Evolutionary conservation across 2,888 invertebrate species (phyloP), one percentile per base, ranked within the genome.

Genomic region (Sminthurinus aureus): DNA sequence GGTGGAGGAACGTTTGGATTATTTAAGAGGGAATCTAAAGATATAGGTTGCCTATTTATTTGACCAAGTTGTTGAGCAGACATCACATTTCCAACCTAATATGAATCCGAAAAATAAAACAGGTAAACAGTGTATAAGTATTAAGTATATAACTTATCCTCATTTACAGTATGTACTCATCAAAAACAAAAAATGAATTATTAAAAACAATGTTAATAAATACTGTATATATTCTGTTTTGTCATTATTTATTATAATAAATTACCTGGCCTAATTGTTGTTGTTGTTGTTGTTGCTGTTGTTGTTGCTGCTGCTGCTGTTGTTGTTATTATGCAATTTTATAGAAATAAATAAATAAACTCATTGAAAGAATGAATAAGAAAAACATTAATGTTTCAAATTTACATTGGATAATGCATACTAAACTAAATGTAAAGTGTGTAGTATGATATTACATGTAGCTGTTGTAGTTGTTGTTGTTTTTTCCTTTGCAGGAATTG

Each of bases 11-110:
- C 96, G 86, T 96, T 96, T 77, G 94, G 94, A 89, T 95, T 95
- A 89, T 95, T 95, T 89, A 97, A 92, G 88, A 98, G 92, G 85
- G 95, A 96, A 90, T 94, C 95, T 89, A 97, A 95, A 89, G 95
- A 96, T 86, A 84, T 85, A 64, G 67, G 77, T 80, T 18, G 86
- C 67, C 78, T 82, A 52, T 82, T 77, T 58, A 51, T 71, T 79
- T 84, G 81, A 26, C 83, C 78, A 74, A 80, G 66, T 81, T 85
- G 75, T 38, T 38, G 38, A 38, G 38, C 38, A 4, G 38, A 38
- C 38, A 38, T 38, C 38, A 38, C 38, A 38, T 38, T 38, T 38
- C 38, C 38, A 38, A 38, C 38, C 38, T 38, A 38, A 38, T 4
- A 38, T 6, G 6, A 38, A 38, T 38, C 6, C 6, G 6, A 38